Evolutionary conservation across 2,888 invertebrate genomes (phyloP), one percentile per base, ranked within the genome.

Genomic region (Ormia ochracea): DNA sequence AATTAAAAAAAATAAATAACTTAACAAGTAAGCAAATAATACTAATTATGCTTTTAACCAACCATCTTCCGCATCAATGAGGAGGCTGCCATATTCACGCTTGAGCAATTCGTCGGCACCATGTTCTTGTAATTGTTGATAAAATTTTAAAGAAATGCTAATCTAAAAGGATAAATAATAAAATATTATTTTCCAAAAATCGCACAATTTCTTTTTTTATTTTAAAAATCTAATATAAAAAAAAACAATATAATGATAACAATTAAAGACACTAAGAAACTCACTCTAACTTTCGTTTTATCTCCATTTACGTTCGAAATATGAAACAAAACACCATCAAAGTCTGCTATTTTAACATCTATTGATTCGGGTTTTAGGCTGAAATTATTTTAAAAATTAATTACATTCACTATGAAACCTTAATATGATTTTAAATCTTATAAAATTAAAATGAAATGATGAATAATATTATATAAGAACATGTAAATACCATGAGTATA

Each of bases 271-370:
- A 6, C n/a, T 45, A 3, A 10, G 31, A 41, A 69, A 84, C 95
- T 93, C 91, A 99, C 98, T 92, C 96, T 94, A 91, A 99, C 94
- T 94, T 98, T 98, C 87, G 96, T 95, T 92, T 98, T 98, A 91
- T 99, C 98, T 87, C 95, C 95, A 91, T 96, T 96, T 86, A 97
- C 93, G 92, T 98, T 99, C 82, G 98, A 98, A 91, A 99, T 95
- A 91, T 98, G 98, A 92, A 98, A 99, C 84, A 99, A 91, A 82
- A 98, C 99, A 86, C 99, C 99, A 92, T 99, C 99, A 91, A 99
- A 99, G 92, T 99, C 99, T 85, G 97, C 96, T 89, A 97, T 94
- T 84, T 93, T 94, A 86, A 98, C 95, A 91, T 98, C 98, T 89
- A 97, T 97, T 85, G 96, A 95, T 90, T 99, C 98, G 83, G 96